phyloP scores from a whole-genome alignment of 1,140 invertebrate species.

The Capitella teleta region DNA sequence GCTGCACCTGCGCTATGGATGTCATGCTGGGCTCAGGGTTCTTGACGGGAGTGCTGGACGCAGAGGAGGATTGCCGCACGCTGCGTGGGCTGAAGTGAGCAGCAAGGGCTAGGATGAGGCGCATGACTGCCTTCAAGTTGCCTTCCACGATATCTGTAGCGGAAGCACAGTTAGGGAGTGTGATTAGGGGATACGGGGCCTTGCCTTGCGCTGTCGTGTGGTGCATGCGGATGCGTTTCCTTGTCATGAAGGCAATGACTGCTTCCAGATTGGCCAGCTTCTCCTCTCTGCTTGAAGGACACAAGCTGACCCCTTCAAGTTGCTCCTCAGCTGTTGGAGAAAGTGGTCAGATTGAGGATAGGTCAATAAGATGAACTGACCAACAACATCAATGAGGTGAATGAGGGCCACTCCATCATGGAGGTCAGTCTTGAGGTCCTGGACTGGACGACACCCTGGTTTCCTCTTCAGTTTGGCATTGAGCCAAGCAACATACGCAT shows the following conservation, averaged over 20 bases:
- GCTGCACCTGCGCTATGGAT: slow-evolving; percentile 30
- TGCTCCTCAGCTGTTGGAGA: slow-evolving; percentile 30
- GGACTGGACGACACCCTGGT: slow-evolving; percentile 30
- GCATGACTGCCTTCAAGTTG: slow-evolving; percentile 45
- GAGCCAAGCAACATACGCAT: slow-evolving; percentile 44
- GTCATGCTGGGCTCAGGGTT: slow-evolving; percentile 14
- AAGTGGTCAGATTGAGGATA: neutral
- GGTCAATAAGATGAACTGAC: slow-evolving; percentile 25
- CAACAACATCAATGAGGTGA: slow-evolving; percentile 42
- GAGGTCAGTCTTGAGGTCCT: slow-evolving; percentile 41
- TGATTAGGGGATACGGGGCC: neutral
- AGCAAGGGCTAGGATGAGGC: slow-evolving; percentile 45
- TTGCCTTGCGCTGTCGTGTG: slow-evolving; percentile 29
- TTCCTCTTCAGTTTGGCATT: slow-evolving; percentile 41
- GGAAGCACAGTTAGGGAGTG: neutral
- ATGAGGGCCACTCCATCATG: slow-evolving; percentile 40
- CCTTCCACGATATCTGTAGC: slow-evolving; percentile 42
- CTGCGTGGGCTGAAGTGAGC: slow-evolving; percentile 45
- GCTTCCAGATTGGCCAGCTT: slow-evolving; percentile 42
- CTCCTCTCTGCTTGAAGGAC: slow-evolving; percentile 23
- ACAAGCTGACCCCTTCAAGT: slow-evolving; percentile 27
- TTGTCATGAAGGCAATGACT: slow-evolving; percentile 37
- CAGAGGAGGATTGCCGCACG: slow-evolving; percentile 21
- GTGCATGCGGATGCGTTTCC: slow-evolving; percentile 30
- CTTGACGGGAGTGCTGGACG: slow-evolving; percentile 14